A percentile compares a stretch with the other conserved stretches of the same genome.
These are phyloP conservation scores for Zoanthus sansibaricus DNA, from an alignment of 92 coral and sea anemone genomes.

Conservation along the genomic window DNA sequence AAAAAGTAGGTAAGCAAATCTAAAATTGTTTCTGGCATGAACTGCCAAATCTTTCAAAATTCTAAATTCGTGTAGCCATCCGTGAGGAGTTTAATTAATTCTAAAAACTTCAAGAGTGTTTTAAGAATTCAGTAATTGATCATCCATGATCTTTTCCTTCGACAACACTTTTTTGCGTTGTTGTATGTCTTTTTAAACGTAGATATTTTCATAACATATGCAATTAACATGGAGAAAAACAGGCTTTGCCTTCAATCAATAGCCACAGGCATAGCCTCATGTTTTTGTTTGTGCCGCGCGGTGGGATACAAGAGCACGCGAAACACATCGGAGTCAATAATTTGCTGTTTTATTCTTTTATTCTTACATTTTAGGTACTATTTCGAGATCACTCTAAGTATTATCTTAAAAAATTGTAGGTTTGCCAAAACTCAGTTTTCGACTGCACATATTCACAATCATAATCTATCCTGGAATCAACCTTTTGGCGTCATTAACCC, in stretches of 20 bases:
- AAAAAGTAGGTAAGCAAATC: constrained; percentile 1
- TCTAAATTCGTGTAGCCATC: neutral
- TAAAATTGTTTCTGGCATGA: neutral
- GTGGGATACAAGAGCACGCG: no score
- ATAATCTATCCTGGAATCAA: neutral
- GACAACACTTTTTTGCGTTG: neutral
- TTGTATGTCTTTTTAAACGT: neutral
- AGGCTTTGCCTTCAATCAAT: no score
- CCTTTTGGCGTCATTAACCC: neutral
- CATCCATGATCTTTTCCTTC: neutral
- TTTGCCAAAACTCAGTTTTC: no score
- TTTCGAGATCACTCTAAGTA: no score
- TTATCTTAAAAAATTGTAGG: no score
- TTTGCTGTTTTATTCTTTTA: no score
- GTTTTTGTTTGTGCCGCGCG: no score
- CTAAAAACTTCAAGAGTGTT: neutral
- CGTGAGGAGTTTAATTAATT: neutral
- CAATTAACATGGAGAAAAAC: neutral
- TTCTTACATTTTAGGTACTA: no score
- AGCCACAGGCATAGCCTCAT: no score
- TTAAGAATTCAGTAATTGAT: neutral
- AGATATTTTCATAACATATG: neutral
- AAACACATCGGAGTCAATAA: no score
- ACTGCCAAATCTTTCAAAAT: neutral
- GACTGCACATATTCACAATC: neutral